Evolutionary conservation across 2,113 vertebrate genomes (phyloP), one percentile per base, ranked within the genome.

Genomic region (Phaetusa simplex): DNA sequence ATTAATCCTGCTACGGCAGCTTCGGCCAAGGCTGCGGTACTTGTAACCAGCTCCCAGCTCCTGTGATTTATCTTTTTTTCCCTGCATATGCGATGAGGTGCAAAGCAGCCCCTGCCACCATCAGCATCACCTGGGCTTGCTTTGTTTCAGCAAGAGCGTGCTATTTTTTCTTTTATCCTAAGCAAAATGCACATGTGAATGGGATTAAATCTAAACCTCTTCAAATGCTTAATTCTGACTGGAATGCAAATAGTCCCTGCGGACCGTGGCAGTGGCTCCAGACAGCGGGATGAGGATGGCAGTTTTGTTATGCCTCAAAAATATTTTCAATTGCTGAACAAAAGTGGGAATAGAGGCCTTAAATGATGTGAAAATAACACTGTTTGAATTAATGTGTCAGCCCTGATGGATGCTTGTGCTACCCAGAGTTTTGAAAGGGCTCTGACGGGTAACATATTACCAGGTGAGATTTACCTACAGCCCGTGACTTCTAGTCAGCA

Each of bases 391-490:
- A 79, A 94, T 87, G 83, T 95, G 96, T 91, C 97, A 89, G 92
- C 80, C 77, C 91, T 96, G 96, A 97, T 82, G 83, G 94, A 97
- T 96, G 96, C 43, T 38, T 34, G 22, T 50, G 93, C 88, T 92
- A 4, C 40, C 72, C 77, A 4, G 80, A 70, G 93, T 82, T 96
- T 82, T 81, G 92, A 84, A 84, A 91, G 88, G 88, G 61, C 91
- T 89, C 77, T 95, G 96, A 95, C 8, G 15, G 88, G 88, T 89
- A 72, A 91, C 77, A 26, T 67, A 93, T 95, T 94, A 45, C 95
- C 94, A 95, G 93, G 94, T 97, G 96, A 95, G 94, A 95, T 97
- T 96, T 97, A 95, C 96, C 96, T 89, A 84, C 93, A 82, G 77
- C 86, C 81, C 86, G 27, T 61, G 70, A 74, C 80, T 93, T 79